These are phyloP conservation scores for Psilopogon haemacephalus DNA, from an alignment of 2,113 vertebrate species.

Conservation along the genomic window DNA sequence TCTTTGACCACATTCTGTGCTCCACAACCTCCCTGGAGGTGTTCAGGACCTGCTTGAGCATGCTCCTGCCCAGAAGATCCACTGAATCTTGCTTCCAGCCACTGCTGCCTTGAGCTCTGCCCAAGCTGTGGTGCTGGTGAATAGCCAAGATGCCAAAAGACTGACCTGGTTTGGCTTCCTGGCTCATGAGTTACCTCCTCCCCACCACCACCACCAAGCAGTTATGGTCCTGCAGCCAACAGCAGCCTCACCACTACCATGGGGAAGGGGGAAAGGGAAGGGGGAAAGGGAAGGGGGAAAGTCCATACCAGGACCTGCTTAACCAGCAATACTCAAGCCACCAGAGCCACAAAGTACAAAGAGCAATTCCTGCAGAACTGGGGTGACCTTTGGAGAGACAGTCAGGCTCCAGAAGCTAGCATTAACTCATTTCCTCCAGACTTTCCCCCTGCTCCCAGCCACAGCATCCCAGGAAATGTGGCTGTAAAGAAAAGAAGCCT, in stretches of 20 bases:
- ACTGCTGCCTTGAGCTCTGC: neutral
- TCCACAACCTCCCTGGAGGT: too few species aligned
- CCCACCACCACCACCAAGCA: neutral
- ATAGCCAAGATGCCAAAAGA: neutral
- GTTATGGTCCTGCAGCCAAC: neutral
- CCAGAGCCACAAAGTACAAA: neutral
- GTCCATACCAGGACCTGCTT: neutral
- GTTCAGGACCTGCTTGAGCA: too few species aligned
- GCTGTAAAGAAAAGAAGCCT: neutral
- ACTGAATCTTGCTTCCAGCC: neutral
- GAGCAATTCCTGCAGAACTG: neutral
- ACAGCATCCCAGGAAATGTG: neutral
- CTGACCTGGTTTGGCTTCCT: neutral
- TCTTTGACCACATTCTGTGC: too few species aligned
- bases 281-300: neutral
- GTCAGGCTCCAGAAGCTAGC: neutral
- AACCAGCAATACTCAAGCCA: neutral
- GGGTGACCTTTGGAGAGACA: neutral
- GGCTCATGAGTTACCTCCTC: neutral
- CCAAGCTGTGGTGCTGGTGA: accelerated
- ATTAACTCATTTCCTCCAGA: neutral
- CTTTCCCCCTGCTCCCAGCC: neutral
- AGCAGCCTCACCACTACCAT: neutral
- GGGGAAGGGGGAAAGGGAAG: neutral
- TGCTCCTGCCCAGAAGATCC: neutral